These are phyloP conservation scores for Pocota personata DNA, from an alignment of 2,888 invertebrate species.

Conservation along the genomic window DNA sequence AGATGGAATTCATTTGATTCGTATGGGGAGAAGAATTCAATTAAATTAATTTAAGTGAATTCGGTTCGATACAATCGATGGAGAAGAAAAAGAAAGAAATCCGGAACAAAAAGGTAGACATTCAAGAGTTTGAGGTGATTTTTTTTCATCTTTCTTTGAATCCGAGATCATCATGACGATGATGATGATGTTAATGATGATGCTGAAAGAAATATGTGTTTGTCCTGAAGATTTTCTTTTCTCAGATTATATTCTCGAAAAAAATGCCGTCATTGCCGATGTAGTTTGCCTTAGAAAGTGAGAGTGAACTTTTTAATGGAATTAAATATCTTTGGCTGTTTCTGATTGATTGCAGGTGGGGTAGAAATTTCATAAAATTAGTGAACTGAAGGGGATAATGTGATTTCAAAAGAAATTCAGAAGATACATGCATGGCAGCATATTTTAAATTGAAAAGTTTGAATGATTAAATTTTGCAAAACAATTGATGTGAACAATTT, in stretches of 20 bases:
- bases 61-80: conserved; percentile 51
- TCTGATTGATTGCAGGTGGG: background rate
- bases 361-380: background rate
- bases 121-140: background rate
- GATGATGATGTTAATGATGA: background rate
- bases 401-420: background rate
- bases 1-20: conserved; percentile 47
- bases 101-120: background rate
- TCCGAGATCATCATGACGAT: background rate
- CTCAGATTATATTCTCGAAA: background rate
- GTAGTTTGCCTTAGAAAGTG: background rate
- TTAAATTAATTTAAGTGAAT: conserved; percentile 71
- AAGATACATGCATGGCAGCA: background rate
- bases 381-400: background rate
- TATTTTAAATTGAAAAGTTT: background rate
- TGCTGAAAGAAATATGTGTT: background rate
- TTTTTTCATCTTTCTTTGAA: background rate
- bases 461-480: background rate
- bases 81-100: conserved; percentile 2
- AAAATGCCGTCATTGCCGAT: background rate
- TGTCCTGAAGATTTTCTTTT: background rate
- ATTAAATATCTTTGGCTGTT: conserved; percentile 13
- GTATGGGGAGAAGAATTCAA: conserved; percentile 51
- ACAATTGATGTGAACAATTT: background rate
- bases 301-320: background rate